These are phyloP conservation scores for Okamejei kenojei DNA, from an alignment of 2,797 vertebrate species.

Conservation along the genomic window DNA sequence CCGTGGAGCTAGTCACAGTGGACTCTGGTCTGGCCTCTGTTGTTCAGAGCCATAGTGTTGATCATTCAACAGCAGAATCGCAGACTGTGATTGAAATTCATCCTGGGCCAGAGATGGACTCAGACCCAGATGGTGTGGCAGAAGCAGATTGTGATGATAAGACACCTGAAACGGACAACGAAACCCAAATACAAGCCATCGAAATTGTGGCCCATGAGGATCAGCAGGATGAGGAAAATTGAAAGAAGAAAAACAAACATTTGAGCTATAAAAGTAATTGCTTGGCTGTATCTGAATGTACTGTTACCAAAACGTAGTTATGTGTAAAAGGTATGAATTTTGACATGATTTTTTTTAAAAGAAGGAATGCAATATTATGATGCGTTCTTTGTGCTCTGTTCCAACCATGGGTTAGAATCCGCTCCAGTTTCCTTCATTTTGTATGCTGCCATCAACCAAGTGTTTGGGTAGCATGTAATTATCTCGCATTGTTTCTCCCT, in stretches of 20 bases:
- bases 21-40: slow-evolving; percentile 62
- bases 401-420: neutral
- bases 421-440: neutral
- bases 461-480: slow-evolving; percentile 25
- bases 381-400: slow-evolving; percentile 20
- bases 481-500: slow-evolving; percentile 13
- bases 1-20: slow-evolving; percentile 82
- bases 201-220: slow-evolving; percentile 56
- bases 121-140: slow-evolving; percentile 48
- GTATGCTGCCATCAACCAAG: slow-evolving; percentile 9
- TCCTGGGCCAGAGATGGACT: slow-evolving; percentile 60
- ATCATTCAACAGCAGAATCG: slow-evolving; percentile 58
- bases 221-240: slow-evolving; percentile 47
- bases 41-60: slow-evolving; percentile 61
- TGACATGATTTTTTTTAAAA: slow-evolving; percentile 20
- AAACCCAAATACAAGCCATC: slow-evolving; percentile 36
- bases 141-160: slow-evolving; percentile 54
- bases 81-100: slow-evolving; percentile 90
- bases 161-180: slow-evolving; percentile 60
- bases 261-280: slow-evolving; percentile 7
- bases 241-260: neutral
- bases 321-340: slow-evolving; percentile 34
- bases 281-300: slow-evolving; percentile 37
- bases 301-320: slow-evolving; percentile 36
- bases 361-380: slow-evolving; percentile 32